Base-by-base conservation (phyloP, 2,888 invertebrate genomes). In the Byasa hedistus region DNA sequence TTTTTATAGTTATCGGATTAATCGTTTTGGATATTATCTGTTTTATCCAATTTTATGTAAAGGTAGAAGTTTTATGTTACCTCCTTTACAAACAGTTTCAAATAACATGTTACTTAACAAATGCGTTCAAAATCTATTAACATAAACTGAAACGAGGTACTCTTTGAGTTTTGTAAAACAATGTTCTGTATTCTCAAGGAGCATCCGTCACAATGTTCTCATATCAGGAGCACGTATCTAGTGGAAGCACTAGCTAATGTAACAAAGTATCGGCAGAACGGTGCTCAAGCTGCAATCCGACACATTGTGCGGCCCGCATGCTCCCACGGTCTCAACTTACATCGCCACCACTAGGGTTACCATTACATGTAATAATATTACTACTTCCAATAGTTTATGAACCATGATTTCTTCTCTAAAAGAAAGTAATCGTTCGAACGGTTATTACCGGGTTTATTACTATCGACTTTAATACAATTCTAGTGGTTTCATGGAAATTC, bases 271-370 rank as follows among this genome's bases (percentile, higher is more conserved):
- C 56, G 58, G 24, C 54, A 44, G 57, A 44, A 52, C 22, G 54
- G 39, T 27, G 56, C 56, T 63, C 69, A 69, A 70, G 71, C 63
- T 73, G 75, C 72, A 74, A 74, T 72, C 70, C 68, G 73, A 75
- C 73, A 74, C 74, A 73, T 70, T 70, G 74, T 72, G 71, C 71
- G 74, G 69, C 83, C 86, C 86, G 86, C 85, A 87, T 86, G 77
- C 77, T 89, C 88, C 82, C 88, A 88, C 88, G 88, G 80, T 83
- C 79, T 87, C 85, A 76, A 73, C 80, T 85, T 85, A 66, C 66
- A 66, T 22, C 80, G 81, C 62, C 48, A 56, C 63, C 59, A 58
- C 67, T 63, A 65, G 66, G 64, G 62, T 56, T 66, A 65, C 64
- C 52, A n/a, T 8, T 21, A 8, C 21, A 55, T 55, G 55, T 55